Base-by-base conservation (phyloP, 2,888 invertebrate genomes). In the Laothoe populi region DNA sequence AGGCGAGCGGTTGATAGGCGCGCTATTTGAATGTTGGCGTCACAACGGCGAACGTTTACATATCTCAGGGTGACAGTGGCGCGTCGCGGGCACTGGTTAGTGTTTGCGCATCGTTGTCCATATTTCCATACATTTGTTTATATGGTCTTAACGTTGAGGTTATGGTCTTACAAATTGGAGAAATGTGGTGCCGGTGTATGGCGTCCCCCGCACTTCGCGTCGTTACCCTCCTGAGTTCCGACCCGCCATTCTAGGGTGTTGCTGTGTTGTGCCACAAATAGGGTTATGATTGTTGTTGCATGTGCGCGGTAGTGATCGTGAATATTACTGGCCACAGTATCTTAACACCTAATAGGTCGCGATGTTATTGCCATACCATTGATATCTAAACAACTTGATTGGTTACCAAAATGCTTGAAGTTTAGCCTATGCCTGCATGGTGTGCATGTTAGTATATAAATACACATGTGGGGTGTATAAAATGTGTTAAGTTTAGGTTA, bases 1-100 rank as follows among this genome's bases (percentile, higher is more conserved):
- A 66, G 70, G 67, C 70, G 65, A 59, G 63, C 66, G 63, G 64
- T 63, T 58, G 59, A 70, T 65, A 44, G 84, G 90, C 90, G 91
- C 86, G 88, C 70, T 82, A 83, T 88, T 89, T 78, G 69, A 90
- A 89, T 79, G 74, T 77, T 83, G 83, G 88, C 91, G 89, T 90
- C 90, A 81, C 81, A 84, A 84, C 86, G 83, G 83, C 78, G 57
- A 62, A 60, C 61, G 67, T 62, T 67, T 63, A 63, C 63, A 60
- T 45, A 44, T 42, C 63, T 57, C 44, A 48, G 31, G 46, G 21
- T 61, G 60, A 61, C 59, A 48, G 53, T 31, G 26, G 19, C 45
- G 59, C n/a, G 31, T 31, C 19, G 59, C 42, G 19, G 45, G 13
- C 31, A 5, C 19, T 26, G 16, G 8, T 19, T 5, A 8, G n/a